Percentiles rank a stretch among this genome's conserved stretches.
These are phyloP conservation scores for Mesochorus sp. DNA, from an alignment of 2,888 invertebrate genomes.

Conservation along the genomic window DNA sequence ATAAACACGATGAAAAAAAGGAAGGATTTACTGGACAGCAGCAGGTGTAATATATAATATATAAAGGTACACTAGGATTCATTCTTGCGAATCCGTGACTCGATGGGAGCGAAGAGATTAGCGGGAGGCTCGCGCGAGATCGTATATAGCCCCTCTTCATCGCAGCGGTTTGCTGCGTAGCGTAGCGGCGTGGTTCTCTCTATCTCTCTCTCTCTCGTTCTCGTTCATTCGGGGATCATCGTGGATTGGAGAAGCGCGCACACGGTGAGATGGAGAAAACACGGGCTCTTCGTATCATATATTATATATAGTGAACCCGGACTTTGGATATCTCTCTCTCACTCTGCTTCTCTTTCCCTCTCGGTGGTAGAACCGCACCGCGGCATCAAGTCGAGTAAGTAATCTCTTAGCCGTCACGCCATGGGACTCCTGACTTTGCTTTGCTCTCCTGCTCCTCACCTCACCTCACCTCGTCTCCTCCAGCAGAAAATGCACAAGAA, in stretches of 20 bases:
- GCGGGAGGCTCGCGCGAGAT: slow-evolving; percentile 47
- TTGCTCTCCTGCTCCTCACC: slow-evolving; percentile 16
- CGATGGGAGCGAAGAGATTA: slow-evolving; percentile 64
- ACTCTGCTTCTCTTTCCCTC: slow-evolving; percentile 15
- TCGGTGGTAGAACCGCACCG: slow-evolving; percentile 46
- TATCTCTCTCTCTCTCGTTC: neutral
- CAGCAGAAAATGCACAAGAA: slow-evolving; percentile 11
- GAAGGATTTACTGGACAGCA: slow-evolving; percentile 46
- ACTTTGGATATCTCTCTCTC: slow-evolving; percentile 1
- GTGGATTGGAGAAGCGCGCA: neutral
- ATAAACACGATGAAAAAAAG: slow-evolving; percentile 4
- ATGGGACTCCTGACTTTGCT: slow-evolving; percentile 66
- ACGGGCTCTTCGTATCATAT: slow-evolving; percentile 14
- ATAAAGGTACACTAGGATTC: too few species aligned
- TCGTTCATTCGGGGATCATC: too few species aligned
- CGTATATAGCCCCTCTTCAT: slow-evolving; percentile 16
- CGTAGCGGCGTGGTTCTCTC: neutral
- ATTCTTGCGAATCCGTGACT: slow-evolving; percentile 55
- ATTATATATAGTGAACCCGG: neutral
- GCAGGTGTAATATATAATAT: slow-evolving; percentile 64
- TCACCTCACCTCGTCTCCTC: slow-evolving; percentile 8
- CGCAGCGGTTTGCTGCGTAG: slow-evolving; percentile 59
- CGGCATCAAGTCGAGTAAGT: slow-evolving; percentile 78
- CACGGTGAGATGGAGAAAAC: slow-evolving; percentile 4
- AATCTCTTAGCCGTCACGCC: slow-evolving; percentile 80